Percentiles rank a stretch among this genome's conserved stretches.
Conservation (phyloP, 1,140 invertebrate genomes). For the Delia radicum region DNA sequence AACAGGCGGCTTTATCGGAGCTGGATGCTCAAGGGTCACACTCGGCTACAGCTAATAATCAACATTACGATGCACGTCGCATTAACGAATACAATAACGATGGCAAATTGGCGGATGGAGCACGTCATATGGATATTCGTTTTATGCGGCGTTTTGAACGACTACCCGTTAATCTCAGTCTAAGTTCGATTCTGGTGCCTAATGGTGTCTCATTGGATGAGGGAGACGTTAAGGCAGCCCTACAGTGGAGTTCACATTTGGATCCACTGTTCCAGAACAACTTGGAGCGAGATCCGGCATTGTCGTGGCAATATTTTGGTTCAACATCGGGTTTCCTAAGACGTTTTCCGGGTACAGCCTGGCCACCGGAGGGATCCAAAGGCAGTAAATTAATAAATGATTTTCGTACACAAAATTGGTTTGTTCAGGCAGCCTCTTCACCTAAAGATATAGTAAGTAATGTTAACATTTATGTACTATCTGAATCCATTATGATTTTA, state of each 20-base stretch:
- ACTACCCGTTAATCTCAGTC: slow-evolving; percentile 78
- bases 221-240: slow-evolving; percentile 76
- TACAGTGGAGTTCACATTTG: slow-evolving; percentile 89
- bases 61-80: slow-evolving; percentile 72
- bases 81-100: slow-evolving; percentile 71
- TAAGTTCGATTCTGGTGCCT: slow-evolving; percentile 88
- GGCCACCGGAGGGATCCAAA: slow-evolving; percentile 67
- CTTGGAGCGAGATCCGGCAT: slow-evolving; percentile 84
- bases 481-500: neutral
- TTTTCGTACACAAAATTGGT: slow-evolving; percentile 86
- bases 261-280: slow-evolving; percentile 90
- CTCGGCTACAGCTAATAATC: slow-evolving; percentile 47
- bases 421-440: slow-evolving; percentile 92
- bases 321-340: slow-evolving; percentile 88
- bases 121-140: slow-evolving; percentile 67
- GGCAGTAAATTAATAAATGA: slow-evolving; percentile 78
- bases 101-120: slow-evolving; percentile 66
- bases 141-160: slow-evolving; percentile 79
- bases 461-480: neutral
- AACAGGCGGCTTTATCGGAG: slow-evolving; percentile 77
- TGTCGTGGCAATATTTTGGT: slow-evolving; percentile 97
- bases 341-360: slow-evolving; percentile 85
- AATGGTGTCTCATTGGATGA: slow-evolving; percentile 75
- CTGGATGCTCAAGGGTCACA: slow-evolving; percentile 54
- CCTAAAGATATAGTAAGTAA: slow-evolving; percentile 83